Conservation (phyloP, 2,888 invertebrate genomes). For the Malthinus seriepunctatus region DNA sequence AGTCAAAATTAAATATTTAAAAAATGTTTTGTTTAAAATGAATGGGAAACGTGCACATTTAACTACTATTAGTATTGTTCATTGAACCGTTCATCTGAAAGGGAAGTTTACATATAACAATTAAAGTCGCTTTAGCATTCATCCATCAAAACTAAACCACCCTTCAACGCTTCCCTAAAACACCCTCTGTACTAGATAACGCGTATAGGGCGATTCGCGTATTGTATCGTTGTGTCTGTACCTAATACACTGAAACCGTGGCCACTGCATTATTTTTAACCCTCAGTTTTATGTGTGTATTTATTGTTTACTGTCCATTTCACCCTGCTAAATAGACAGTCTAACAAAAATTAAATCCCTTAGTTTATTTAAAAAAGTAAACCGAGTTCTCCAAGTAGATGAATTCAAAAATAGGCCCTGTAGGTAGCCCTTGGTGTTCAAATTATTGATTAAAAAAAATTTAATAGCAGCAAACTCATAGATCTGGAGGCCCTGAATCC, state of each 20-base stretch:
- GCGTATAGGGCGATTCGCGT: constrained; percentile 33
- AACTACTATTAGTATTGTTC: constrained; percentile 22
- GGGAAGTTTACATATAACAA: constrained; percentile 39
- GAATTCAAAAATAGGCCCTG: too few relatives aligned
- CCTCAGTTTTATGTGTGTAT: constrained; percentile 35
- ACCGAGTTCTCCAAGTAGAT: too few relatives aligned
- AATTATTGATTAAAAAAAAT: too few relatives aligned
- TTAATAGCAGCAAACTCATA: too few relatives aligned
- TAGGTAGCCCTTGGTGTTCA: too few relatives aligned
- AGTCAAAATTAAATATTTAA: too few relatives aligned
- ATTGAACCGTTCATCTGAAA: constrained; percentile 24
- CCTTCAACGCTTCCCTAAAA: constrained; percentile 31
- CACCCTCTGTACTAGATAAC: constrained; percentile 32
- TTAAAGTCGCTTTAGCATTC: constrained; percentile 43
- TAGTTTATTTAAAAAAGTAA: too few relatives aligned
- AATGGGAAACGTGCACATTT: constrained; percentile 12
- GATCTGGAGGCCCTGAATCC: too few relatives aligned
- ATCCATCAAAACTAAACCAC: constrained; percentile 42
- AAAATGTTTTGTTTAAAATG: background rate
- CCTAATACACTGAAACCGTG: constrained; percentile 42
- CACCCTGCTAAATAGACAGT: constrained; percentile 38
- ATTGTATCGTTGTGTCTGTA: constrained; percentile 39
- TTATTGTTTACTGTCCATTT: constrained; percentile 42
- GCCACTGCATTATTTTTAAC: constrained; percentile 46
- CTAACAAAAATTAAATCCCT: background rate